A percentile compares a stretch with the other conserved stretches of the same genome.
These are phyloP conservation scores for Halcyon malimbica DNA, from an alignment of 2,113 vertebrate genomes.

Conservation along the genomic window DNA sequence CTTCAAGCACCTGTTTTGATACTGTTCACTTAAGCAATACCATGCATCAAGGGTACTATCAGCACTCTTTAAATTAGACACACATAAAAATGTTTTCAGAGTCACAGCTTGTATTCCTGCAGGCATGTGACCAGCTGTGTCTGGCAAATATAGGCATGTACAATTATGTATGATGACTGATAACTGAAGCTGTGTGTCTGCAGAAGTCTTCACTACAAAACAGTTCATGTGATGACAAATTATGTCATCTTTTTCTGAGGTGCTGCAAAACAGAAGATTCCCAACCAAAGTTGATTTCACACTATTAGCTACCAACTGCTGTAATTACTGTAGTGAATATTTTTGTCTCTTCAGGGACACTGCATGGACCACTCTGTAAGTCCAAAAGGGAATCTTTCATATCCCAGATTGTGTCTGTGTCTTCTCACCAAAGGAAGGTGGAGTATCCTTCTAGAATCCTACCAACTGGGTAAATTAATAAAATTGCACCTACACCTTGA, in stretches of 20 bases:
- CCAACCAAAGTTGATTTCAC: neutral
- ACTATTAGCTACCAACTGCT: neutral
- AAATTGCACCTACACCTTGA: neutral
- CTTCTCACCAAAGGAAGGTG: neutral
- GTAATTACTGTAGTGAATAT: neutral
- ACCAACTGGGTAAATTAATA: neutral
- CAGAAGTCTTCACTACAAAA: neutral
- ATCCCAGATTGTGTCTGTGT: neutral
- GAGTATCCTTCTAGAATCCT: neutral
- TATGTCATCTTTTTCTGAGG: neutral
- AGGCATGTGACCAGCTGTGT: neutral
- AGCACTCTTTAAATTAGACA: neutral
- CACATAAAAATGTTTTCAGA: neutral
- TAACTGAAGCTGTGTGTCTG: neutral
- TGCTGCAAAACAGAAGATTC: neutral
- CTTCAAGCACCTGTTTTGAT: neutral
- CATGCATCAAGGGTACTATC: neutral
- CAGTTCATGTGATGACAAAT: neutral
- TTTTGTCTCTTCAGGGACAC: neutral
- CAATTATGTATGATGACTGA: neutral
- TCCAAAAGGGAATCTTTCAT: neutral
- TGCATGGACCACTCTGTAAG: neutral
- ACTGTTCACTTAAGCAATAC: neutral
- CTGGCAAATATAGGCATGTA: neutral
- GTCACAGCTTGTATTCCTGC: neutral